These are phyloP conservation scores for Parotocinclus haroldoi DNA, from an alignment of 2,797 vertebrate species.

Conservation along the genomic window DNA sequence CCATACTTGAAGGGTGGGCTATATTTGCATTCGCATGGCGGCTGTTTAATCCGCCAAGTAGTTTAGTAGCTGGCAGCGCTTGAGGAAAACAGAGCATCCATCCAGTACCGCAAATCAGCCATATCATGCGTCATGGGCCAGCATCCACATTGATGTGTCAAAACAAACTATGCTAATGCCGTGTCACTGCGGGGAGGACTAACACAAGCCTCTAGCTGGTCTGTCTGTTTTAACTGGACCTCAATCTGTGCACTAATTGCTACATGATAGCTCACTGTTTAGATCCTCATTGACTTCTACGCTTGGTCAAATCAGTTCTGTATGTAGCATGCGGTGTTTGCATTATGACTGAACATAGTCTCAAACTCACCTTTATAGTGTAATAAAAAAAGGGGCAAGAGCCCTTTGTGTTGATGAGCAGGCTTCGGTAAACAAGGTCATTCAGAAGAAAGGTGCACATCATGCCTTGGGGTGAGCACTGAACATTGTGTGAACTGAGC, in stretches of 20 bases:
- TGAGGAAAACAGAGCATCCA: slow-evolving; percentile 18
- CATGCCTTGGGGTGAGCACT: slow-evolving; percentile 58
- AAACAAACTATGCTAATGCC: slow-evolving; percentile 21
- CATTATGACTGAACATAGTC: slow-evolving; percentile 8
- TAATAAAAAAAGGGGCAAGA: slow-evolving; percentile 64
- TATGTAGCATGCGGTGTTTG: neutral
- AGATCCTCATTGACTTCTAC: neutral
- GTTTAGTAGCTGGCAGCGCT: slow-evolving; percentile 25
- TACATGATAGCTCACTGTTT: slow-evolving; percentile 7
- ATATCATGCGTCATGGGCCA: slow-evolving; percentile 23
- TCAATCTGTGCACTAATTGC: slow-evolving; percentile 3
- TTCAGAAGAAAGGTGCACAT: slow-evolving; percentile 74
- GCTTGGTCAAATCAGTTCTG: neutral
- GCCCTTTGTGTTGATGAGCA: slow-evolving; percentile 57
- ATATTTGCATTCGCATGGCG: neutral
- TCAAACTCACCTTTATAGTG: slow-evolving; percentile 57
- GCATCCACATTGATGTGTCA: slow-evolving; percentile 28
- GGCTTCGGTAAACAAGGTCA: slow-evolving; percentile 75
- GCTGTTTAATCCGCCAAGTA: slow-evolving; percentile 1
- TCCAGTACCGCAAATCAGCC: slow-evolving; percentile 27
- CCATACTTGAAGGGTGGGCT: slow-evolving; percentile 1
- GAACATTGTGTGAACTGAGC: slow-evolving; percentile 53
- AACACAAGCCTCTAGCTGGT: slow-evolving; percentile 14
- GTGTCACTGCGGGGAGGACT: slow-evolving; percentile 9
- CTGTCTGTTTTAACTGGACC: neutral